Percentiles rank a stretch among this genome's conserved stretches.
Evolutionary conservation across 2,888 invertebrate genomes (phyloP).

Genomic region (Epinotia ramella): DNA sequence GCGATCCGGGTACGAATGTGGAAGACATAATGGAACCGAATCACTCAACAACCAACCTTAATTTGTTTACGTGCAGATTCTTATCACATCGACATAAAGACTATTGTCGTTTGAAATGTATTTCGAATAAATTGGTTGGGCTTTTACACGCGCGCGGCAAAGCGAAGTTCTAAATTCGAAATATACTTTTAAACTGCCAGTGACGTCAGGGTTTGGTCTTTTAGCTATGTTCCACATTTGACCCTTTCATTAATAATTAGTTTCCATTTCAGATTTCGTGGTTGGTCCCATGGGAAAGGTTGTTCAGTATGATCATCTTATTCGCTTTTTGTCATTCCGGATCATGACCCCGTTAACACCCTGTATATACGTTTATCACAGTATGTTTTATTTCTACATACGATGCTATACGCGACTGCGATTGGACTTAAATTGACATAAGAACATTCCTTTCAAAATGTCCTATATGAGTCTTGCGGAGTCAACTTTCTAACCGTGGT

Average conservation of each 20-base stretch:
- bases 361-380: too few relatives aligned
- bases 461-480: too few relatives aligned
- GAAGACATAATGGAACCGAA: constrained; percentile 35
- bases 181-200: not conserved
- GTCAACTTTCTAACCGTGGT: too few relatives aligned
- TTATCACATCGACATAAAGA: not conserved
- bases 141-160: constrained; percentile 13
- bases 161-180: constrained; percentile 37
- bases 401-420: too few relatives aligned
- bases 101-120: not conserved
- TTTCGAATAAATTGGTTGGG: not conserved
- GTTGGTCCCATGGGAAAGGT: too few relatives aligned
- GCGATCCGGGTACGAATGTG: constrained; percentile 51
- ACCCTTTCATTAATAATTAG: not conserved
- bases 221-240: not conserved
- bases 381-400: too few relatives aligned
- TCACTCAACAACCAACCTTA: constrained; percentile 6
- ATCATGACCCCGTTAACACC: too few relatives aligned
- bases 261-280: too few relatives aligned
- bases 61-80: not conserved
- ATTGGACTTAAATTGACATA: too few relatives aligned
- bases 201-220: not conserved
- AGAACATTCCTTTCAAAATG: too few relatives aligned
- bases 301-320: too few relatives aligned
- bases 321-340: too few relatives aligned